Percentiles rank a stretch among this genome's conserved stretches.
Conservation (phyloP, 1,140 invertebrate species). For the Lordiphosa clarofinis region DNA sequence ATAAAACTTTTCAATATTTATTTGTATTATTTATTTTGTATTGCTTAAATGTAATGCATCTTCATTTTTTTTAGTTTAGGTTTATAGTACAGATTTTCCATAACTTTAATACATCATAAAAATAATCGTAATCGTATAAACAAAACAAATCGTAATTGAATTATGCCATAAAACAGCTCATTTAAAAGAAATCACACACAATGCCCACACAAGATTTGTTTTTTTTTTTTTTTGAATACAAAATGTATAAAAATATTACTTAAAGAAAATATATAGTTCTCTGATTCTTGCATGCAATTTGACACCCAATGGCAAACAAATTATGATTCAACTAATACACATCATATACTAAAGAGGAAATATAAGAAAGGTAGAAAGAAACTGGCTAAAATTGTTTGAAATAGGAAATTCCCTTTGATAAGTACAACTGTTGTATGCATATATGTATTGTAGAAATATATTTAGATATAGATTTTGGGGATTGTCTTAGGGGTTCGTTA, state of each 20-base stretch:
- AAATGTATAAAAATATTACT: constrained; percentile 50
- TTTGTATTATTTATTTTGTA: constrained; percentile 63
- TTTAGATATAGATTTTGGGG: constrained; percentile 33
- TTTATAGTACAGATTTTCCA: constrained; percentile 64
- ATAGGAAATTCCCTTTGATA: constrained; percentile 13
- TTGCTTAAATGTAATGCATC: constrained; percentile 63
- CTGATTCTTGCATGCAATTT: constrained; percentile 49
- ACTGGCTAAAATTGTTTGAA: constrained; percentile 9
- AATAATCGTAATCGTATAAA: constrained; percentile 70
- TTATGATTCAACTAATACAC: constrained; percentile 21
- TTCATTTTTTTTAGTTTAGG: constrained; percentile 38
- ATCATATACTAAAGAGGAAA: constrained; percentile 11
- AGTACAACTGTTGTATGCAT: constrained; percentile 26
- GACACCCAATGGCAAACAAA: constrained; percentile 35
- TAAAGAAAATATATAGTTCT: constrained; percentile 61
- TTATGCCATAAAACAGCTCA: constrained; percentile 44
- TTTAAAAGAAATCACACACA: constrained; percentile 64
- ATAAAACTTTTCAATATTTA: constrained; percentile 59
- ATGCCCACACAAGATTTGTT: constrained; percentile 35
- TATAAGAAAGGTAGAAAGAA: constrained; percentile 13
- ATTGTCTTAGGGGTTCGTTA: constrained; percentile 47
- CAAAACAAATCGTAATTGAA: constrained; percentile 72
- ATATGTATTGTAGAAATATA: constrained; percentile 9
- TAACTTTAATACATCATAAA: constrained; percentile 76
- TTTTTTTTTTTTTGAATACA: constrained; percentile 22